Evolutionary conservation across 2,888 invertebrate genomes (phyloP), one percentile per base, ranked within the genome.

Genomic region (Agapostemon virescens): DNA sequence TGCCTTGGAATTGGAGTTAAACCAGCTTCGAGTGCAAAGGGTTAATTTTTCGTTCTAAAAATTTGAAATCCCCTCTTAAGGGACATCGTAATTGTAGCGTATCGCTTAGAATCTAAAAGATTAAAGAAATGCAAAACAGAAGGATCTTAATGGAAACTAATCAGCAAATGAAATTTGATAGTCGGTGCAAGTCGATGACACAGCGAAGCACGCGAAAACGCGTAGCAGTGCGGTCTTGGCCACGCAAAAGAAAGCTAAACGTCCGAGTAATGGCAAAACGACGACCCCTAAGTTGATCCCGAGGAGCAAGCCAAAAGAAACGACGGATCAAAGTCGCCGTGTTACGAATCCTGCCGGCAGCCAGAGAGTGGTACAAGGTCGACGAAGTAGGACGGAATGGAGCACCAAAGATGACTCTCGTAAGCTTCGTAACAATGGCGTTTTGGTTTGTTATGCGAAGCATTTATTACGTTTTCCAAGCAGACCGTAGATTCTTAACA

Each of bases 101-200:
- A n/a, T n/a, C n/a, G n/a, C n/a, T n/a, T n/a, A n/a, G n/a, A n/a
- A n/a, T n/a, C n/a, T n/a, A n/a, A n/a, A n/a, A n/a, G n/a, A n/a
- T 38, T 40, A 15, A 40, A 40, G 67, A 73, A 26, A 71, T 40
- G 15, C 15, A 40, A 40, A 40, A 15, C 4, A 15, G 0, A 4
- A 40, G 4, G 3, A 40, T 40, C 42, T 36, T 36, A 61, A 38
- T 45, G 38, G 23, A 72, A 52, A 76, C 72, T 73, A 76, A 72
- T 63, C 42, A 55, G 58, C 67, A 69, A 72, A 52, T 69, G 42
- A 75, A 72, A 76, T 66, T 80, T 58, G 73, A 69, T 80, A 73
- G 72, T 52, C 52, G 63, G 1, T 45, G 20, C 61, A 67, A 58
- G 40, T 13, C 15, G 13, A 1, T 6, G 11, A 17, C 9, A 0